Evolutionary conservation across 2,888 invertebrate genomes (phyloP), one percentile per base, ranked within the genome.

Genomic region (Megamerina dolium): DNA sequence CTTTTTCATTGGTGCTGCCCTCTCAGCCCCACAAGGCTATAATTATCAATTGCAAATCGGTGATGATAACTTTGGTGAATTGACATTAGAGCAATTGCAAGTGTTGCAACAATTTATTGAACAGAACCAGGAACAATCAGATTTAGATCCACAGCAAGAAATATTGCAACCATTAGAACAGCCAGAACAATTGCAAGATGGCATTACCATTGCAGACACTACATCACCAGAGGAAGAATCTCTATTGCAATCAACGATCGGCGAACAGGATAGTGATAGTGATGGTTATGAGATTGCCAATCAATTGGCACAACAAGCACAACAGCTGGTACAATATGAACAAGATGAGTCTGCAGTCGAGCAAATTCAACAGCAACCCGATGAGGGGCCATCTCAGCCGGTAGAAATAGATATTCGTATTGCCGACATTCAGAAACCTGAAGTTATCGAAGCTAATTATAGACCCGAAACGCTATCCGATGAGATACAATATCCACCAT

Each of bases 21-120:
- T 35, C 1, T 38, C 50, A 17, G 40, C 41, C 8, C 52, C 54
- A 13, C 51, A 54, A 31, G 54, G 50, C 16, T 52, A 51, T 38
- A 45, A 47, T 29, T 52, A 54, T 41, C 47, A 50, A 36, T 8
- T 41, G 9, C 33, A 45, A 10, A 23, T 37, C 5, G 40, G 19
- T 26, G 9, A 36, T 16, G 13, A 23, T 12, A 30, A 4, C 10
- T 27, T 19, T 8, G 33, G n/a, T 20, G 40, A 12, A 21, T 37
- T 41, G 12, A 17, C 36, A 18, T 30, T 27, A 14, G 32, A 39
- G 13, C 45, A 48, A 41, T 23, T 32, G 10, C 49, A 47, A 26
- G 12, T 43, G 8, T 14, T 49, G 21, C 45, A 49, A 19, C 41
- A 47, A 32, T 38, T 46, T 10, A 31, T 29, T 26, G 36, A 39